phyloP scores from a whole-genome alignment of 2,888 invertebrate genomes.

The Diaphora mendica region DNA sequence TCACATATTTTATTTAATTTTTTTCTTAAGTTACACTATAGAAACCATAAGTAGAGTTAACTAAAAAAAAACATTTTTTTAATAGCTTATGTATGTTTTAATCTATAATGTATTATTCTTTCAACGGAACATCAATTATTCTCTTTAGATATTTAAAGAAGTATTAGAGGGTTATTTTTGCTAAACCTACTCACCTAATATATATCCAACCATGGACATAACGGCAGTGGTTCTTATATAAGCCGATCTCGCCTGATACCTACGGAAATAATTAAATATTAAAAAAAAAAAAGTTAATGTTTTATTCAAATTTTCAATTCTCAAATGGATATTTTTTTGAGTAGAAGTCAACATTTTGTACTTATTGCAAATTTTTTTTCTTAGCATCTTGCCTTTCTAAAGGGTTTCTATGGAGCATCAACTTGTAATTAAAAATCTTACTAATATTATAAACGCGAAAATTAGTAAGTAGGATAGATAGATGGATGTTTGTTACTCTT shows the following conservation, averaged over 20 bases:
- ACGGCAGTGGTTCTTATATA: slow-evolving; percentile 98
- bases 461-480: too few species aligned
- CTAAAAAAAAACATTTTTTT: too few species aligned
- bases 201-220: slow-evolving; percentile 98
- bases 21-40: background rate
- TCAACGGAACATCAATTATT: background rate
- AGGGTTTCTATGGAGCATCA: too few species aligned
- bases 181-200: slow-evolving; percentile 85
- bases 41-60: background rate
- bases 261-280: slow-evolving; percentile 40
- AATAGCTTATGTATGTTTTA: background rate
- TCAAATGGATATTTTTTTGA: too few species aligned
- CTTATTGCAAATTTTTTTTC: too few species aligned
- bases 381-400: too few species aligned
- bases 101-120: background rate
- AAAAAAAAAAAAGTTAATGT: too few species aligned
- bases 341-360: too few species aligned
- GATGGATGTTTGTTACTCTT: too few species aligned
- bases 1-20: background rate
- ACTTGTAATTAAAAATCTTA: too few species aligned
- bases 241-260: slow-evolving; percentile 96
- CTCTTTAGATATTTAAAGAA: background rate
- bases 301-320: too few species aligned
- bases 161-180: background rate
- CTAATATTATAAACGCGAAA: too few species aligned